phyloP scores from a whole-genome alignment of 1,140 invertebrate species.

The Drosophila tropicalis region DNA sequence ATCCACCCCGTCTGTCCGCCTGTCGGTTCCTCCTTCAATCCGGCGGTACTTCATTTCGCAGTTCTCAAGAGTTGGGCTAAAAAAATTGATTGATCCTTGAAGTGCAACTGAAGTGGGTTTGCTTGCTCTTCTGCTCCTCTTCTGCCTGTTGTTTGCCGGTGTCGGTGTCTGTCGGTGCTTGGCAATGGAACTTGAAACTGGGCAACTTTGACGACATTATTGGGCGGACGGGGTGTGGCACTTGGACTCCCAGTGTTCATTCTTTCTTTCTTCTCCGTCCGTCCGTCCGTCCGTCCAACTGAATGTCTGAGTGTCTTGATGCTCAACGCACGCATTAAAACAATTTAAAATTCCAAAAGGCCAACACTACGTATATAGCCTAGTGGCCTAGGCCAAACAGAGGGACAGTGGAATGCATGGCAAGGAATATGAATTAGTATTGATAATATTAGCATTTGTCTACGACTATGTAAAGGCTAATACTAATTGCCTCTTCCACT shows the following conservation, averaged over 20 bases:
- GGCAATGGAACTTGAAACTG: constrained; percentile 13
- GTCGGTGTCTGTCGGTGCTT: neutral
- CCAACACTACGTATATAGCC: constrained; percentile 14
- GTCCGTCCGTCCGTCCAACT: neutral
- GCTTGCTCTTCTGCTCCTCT: no score
- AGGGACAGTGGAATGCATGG: neutral
- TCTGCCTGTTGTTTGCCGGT: constrained; percentile 4
- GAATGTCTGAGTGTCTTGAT: constrained; percentile 34
- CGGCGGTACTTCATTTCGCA: constrained; percentile 66
- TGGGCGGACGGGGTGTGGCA: constrained; percentile 52
- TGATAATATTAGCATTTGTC: no score
- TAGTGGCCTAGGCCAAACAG: neutral
- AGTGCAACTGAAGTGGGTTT: constrained; percentile 34
- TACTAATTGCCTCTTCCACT: no score
- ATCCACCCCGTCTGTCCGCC: no score
- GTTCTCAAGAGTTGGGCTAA: constrained; percentile 53
- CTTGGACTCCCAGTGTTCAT: constrained; percentile 10
- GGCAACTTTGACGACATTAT: constrained; percentile 68
- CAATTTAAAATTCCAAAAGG: constrained; percentile 76
- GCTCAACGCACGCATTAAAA: constrained; percentile 69
- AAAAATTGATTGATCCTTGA: constrained; percentile 78
- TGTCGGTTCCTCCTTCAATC: neutral
- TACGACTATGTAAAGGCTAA: no score
- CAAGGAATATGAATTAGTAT: no score
- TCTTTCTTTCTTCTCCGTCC: neutral